A percentile compares a stretch with the other conserved stretches of the same genome.
These are phyloP conservation scores for Arvicanthis niloticus DNA, from an alignment of 2,113 vertebrate species.

Conservation along the genomic window DNA sequence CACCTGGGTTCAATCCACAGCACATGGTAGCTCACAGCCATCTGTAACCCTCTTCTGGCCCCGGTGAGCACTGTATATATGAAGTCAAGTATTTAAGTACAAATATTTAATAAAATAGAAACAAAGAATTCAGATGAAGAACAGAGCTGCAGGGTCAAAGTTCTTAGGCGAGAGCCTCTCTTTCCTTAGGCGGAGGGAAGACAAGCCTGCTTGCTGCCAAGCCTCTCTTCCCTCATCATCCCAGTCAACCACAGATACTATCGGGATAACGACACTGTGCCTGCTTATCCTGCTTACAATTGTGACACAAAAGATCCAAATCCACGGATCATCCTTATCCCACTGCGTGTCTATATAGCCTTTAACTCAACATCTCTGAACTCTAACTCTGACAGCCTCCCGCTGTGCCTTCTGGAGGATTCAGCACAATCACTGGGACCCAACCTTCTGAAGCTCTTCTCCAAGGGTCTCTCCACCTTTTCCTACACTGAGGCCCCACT, in stretches of 20 bases:
- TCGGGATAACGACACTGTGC: neutral
- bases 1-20: too few species aligned
- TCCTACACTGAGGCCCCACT: neutral
- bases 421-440: neutral
- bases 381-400: neutral
- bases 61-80: too few species aligned
- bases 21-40: too few species aligned
- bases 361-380: neutral
- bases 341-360: neutral
- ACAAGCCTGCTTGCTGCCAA: neutral
- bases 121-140: neutral
- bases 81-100: neutral
- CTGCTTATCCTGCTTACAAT: neutral
- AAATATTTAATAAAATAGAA: neutral
- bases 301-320: neutral
- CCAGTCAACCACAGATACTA: neutral
- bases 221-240: neutral
- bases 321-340: neutral
- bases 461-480: neutral
- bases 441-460: neutral
- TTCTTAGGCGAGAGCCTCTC: neutral
- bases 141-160: neutral
- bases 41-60: too few species aligned
- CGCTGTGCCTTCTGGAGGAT: neutral
- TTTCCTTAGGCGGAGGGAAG: neutral